Evolutionary conservation across 2,888 invertebrate species (phyloP), one percentile per base, ranked within the genome.

Genomic region (Cosmorhoe ocellata): DNA sequence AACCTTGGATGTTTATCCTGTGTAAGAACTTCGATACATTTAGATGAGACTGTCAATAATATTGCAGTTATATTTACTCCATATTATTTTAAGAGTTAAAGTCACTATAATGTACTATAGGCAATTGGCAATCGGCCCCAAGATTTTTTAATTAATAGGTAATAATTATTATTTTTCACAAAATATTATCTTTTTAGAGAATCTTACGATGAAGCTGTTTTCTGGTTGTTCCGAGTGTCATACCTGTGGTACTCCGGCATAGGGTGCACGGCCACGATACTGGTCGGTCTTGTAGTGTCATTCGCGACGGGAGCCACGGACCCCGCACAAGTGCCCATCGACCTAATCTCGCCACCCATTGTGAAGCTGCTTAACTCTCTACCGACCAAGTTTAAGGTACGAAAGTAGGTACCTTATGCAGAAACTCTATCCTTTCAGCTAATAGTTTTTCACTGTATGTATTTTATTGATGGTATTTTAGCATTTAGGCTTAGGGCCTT

Each of bases 171-270:
- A n/a, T n/a, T n/a, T n/a, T n/a, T n/a, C n/a, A n/a, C n/a, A n/a
- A n/a, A n/a, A n/a, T n/a, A n/a, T n/a, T 42, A 3, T 27, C 4
- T 14, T 27, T 65, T n/a, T 69, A 84, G 84, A 10, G 76, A 76
- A 44, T 68, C 61, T 33, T 63, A 65, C 5, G 79, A 76, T 28
- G 74, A 75, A 14, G 72, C 79, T 5, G 84, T 88, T 1, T 87
- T 88, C 59, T 82, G 91, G 74, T 76, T 96, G 51, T 96, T 95
- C 75, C 91, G 93, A n/a, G 85, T 97, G 45, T 96, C 96, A 24
- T 98, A 97, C 77, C 92, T 98, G 71, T 98, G 97, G 97, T 98
- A 97, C 83, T 96, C 97, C 5, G 93, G 93, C 43, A 92, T 97
- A 48, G 97, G 97, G 2, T 95, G 94, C 62, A 61, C 93, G 2